Evolutionary conservation across 2,113 vertebrate genomes (phyloP).

Genomic region (Jacana jacana): DNA sequence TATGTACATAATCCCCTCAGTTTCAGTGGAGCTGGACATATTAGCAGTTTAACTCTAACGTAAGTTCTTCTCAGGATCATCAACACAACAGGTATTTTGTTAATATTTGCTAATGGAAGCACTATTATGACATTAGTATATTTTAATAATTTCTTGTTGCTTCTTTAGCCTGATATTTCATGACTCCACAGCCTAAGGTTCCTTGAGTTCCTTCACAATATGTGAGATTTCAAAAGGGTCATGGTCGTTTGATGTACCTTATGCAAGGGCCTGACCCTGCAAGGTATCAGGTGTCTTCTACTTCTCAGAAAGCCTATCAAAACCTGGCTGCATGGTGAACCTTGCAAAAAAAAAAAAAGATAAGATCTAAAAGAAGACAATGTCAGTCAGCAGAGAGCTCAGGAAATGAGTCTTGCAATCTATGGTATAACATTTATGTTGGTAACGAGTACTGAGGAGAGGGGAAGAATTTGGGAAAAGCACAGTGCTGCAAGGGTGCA

Average conservation of each 20-base stretch:
- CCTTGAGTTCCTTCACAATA: neutral
- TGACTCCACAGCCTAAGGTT: neutral
- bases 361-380: neutral
- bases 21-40: neutral
- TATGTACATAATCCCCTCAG: neutral
- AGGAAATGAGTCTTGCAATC: neutral
- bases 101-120: neutral
- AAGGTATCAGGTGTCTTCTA: neutral
- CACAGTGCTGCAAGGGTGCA: neutral
- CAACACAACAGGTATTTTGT: neutral
- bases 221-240: neutral
- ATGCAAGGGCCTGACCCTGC: accelerated
- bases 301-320: neutral
- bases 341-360: neutral
- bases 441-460: neutral
- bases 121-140: neutral
- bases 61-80: neutral
- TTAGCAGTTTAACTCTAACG: neutral
- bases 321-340: neutral
- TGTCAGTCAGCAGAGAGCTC: neutral
- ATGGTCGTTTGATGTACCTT: neutral
- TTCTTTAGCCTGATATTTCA: neutral
- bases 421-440: neutral
- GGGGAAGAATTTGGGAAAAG: neutral
- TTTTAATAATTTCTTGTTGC: neutral